These are phyloP conservation scores for Chlorops oryzae DNA, from an alignment of 1,140 invertebrate species.

Conservation along the genomic window DNA sequence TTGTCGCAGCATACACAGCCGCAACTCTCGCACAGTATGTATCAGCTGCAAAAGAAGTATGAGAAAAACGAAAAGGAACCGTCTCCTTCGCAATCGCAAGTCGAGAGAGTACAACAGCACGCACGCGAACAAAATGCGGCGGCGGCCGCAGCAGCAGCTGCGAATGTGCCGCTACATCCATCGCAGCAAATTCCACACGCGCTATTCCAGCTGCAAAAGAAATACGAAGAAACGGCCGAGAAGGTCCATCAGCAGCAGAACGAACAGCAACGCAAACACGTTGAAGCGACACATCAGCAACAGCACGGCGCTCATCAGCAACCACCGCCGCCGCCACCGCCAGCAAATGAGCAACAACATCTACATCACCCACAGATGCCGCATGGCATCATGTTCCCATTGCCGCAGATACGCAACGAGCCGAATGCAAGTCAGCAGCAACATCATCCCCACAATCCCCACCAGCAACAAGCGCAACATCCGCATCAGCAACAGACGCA, in stretches of 20 bases:
- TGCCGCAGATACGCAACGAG: conserved; percentile 36
- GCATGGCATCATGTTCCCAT: conserved; percentile 44
- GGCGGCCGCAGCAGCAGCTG: conserved; percentile 2
- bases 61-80: conserved; percentile 41
- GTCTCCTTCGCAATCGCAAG: conserved; percentile 35
- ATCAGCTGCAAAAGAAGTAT: conserved; percentile 42
- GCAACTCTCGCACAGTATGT: conserved; percentile 42
- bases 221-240: conserved; percentile 33
- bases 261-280: conserved; percentile 36
- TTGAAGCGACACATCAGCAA: conserved; percentile 31
- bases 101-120: conserved; percentile 24
- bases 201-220: conserved; percentile 40
- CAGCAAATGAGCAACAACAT: conserved; percentile 33
- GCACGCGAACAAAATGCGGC: background rate
- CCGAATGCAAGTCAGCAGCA: conserved; percentile 32
- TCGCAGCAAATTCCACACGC: conserved; percentile 32
- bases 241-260: conserved; percentile 34
- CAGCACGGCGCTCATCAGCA: conserved; percentile 37
- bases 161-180: conserved; percentile 29
- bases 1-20: conserved; percentile 14
- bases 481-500: conserved; percentile 31
- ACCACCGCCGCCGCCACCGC: conserved; percentile 36
- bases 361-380: conserved; percentile 42
- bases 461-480: conserved; percentile 27
- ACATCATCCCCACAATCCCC: conserved; percentile 35